Conservation (phyloP, 2,113 vertebrate genomes). For the Myxocyprinus asiaticus region DNA sequence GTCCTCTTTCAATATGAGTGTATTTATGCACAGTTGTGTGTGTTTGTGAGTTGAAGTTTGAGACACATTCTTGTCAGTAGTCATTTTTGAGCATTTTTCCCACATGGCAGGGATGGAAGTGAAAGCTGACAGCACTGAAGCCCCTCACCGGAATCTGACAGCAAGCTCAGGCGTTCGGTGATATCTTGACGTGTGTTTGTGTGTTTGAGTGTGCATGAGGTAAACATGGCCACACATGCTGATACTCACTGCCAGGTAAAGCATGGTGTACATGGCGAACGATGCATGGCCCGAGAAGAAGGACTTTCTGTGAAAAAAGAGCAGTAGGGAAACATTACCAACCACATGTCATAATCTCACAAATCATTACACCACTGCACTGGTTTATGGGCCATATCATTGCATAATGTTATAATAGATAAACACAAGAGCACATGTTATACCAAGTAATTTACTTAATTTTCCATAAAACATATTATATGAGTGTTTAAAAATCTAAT, state of each 20-base stretch:
- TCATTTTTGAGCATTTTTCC: slow-evolving; percentile 40
- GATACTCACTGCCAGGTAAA: slow-evolving; percentile 79
- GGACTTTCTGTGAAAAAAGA: slow-evolving; percentile 76
- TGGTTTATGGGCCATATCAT: slow-evolving; percentile 20
- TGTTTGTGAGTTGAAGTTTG: slow-evolving; percentile 43
- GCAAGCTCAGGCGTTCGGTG: slow-evolving; percentile 11
- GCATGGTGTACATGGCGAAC: slow-evolving; percentile 81
- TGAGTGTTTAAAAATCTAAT: neutral
- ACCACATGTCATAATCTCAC: slow-evolving; percentile 7
- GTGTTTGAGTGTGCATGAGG: slow-evolving; percentile 11
- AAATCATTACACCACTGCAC: slow-evolving; percentile 15
- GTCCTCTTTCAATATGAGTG: slow-evolving; percentile 46
- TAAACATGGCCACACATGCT: slow-evolving; percentile 22
- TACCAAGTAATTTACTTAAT: neutral
- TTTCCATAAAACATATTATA: slow-evolving; percentile 1
- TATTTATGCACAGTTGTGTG: slow-evolving; percentile 56
- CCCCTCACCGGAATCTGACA: slow-evolving; percentile 17
- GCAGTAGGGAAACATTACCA: slow-evolving; percentile 27
- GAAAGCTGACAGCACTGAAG: slow-evolving; percentile 41
- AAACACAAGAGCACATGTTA: neutral
- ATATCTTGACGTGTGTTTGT: slow-evolving; percentile 1
- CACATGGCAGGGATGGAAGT: slow-evolving; percentile 15
- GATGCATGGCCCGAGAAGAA: slow-evolving; percentile 82
- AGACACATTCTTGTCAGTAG: slow-evolving; percentile 49
- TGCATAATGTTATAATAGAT: neutral